Evolutionary conservation across 2,888 invertebrate genomes (phyloP).

Genomic region (Nowickia ferox): DNA sequence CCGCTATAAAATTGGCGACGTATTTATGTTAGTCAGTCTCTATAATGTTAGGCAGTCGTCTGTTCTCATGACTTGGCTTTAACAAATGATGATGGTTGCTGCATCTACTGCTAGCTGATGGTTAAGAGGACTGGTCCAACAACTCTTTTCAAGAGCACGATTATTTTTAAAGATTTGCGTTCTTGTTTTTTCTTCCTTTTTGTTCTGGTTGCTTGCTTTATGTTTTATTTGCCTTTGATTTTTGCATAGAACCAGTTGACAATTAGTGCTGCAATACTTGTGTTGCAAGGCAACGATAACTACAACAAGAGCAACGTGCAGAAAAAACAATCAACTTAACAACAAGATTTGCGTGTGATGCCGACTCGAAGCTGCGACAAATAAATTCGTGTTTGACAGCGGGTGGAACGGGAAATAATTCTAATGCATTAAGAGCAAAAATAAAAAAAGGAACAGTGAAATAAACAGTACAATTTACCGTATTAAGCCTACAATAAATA

Average conservation of each 20-base stretch:
- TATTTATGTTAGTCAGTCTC: constrained; percentile 61
- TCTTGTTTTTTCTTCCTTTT: background rate
- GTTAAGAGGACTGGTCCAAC: constrained; percentile 64
- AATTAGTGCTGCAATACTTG: constrained; percentile 70
- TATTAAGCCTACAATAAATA: constrained; percentile 30
- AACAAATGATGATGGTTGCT: constrained; percentile 64
- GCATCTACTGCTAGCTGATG: constrained; percentile 58
- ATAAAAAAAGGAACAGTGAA: constrained; percentile 16
- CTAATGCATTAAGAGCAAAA: constrained; percentile 25
- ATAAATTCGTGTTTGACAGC: constrained; percentile 68
- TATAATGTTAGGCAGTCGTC: constrained; percentile 57
- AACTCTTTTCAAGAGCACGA: constrained; percentile 69
- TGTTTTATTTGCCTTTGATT: constrained; percentile 39
- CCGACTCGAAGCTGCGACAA: constrained; percentile 59
- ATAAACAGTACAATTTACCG: constrained; percentile 62
- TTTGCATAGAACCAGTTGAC: constrained; percentile 78
- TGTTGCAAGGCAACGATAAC: constrained; percentile 68
- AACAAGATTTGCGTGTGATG: constrained; percentile 64
- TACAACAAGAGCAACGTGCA: constrained; percentile 74
- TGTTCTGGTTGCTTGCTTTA: background rate
- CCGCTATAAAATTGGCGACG: constrained; percentile 78
- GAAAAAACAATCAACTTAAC: constrained; percentile 49
- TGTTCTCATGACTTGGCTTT: constrained; percentile 65
- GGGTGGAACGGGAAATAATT: constrained; percentile 67
- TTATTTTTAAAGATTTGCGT: constrained; percentile 45